Evolutionary conservation across 2,113 vertebrate species (phyloP), one percentile per base, ranked within the genome.

Genomic region (Mesocricetus auratus): DNA sequence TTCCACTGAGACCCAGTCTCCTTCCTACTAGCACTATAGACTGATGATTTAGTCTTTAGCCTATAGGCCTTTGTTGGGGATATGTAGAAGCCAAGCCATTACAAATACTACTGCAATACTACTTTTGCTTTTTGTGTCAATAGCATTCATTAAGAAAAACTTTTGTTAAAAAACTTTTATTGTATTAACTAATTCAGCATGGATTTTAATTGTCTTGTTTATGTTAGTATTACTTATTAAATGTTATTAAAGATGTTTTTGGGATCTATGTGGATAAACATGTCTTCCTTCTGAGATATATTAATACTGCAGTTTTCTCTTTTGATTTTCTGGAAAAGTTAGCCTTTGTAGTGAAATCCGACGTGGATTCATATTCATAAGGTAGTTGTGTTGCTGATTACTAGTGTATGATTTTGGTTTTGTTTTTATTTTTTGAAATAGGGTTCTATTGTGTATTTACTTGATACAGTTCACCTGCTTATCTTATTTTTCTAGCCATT

Each of bases 171-270:
- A 77, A 39, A 45, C 15, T 94, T 85, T 93, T 93, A 29, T 75
- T 56, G 33, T 47, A 33, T 78, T 93, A 82, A 87, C 66, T 45
- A 88, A 8, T 88, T 88, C 36, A 62, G 7, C 15, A 42, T 89
- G 21, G 2, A 79, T 94, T 95, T 91, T 62, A 82, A 78, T 74
- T 89, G 77, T 89, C 13, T 90, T 81, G 19, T 53, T 33, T 95
- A 64, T 91, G 24, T 66, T 17, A 66, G 16, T 83, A 47, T 47
- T 45, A 5, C 2, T 22, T 82, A 42, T n/a, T 94, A 62, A 31
- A 83, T 93, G 87, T 94, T 75, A 71, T 71, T 47, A 71, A 74
- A 92, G 42, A 36, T 62, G 16, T 86, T 82, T 83, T 85, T 68
- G 22, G 17, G 6, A 45, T 90, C n/a, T 64, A 0, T 64, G 39